Evolutionary conservation across 2,888 invertebrate genomes (phyloP).

Genomic region (Eilema griseolum): DNA sequence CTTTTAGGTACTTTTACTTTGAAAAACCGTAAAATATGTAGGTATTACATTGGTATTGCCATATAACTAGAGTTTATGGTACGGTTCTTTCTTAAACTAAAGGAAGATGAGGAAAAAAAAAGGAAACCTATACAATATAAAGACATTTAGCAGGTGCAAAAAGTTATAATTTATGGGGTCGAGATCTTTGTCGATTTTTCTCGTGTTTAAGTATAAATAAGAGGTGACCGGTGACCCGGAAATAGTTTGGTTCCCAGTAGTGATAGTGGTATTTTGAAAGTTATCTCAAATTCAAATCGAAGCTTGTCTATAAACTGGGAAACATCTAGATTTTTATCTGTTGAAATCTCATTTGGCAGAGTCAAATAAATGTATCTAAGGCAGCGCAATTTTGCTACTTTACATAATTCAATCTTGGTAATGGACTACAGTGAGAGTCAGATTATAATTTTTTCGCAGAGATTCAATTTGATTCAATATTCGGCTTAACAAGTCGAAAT

Average conservation of each 20-base stretch:
- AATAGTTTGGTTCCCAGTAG: not conserved
- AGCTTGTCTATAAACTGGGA: not conserved
- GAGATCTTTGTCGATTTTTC: not conserved
- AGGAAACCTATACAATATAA: not conserved
- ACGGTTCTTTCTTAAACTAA: not conserved
- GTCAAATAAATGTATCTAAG: slow-evolving; percentile 9
- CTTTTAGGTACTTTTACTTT: not conserved
- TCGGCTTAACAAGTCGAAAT: not conserved
- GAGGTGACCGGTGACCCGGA: not conserved
- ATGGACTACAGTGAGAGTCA: slow-evolving; percentile 8
- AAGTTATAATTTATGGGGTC: not conserved
- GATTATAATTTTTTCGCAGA: not conserved
- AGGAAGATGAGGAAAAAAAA: not conserved
- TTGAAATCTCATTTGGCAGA: slow-evolving; percentile 8
- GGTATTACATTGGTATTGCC: not conserved
- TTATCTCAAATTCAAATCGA: not conserved
- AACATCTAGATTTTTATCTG: slow-evolving; percentile 3
- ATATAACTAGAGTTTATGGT: not conserved
- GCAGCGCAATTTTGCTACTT: slow-evolving; percentile 13
- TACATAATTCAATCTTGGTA: slow-evolving; percentile 6
- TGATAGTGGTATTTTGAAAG: not conserved
- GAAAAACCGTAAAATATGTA: not conserved
- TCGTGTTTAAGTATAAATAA: not conserved
- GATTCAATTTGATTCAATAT: slow-evolving; percentile 1
- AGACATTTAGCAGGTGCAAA: not conserved